A percentile compares a stretch with the other conserved stretches of the same genome.
Evolutionary conservation across 1,140 invertebrate genomes (phyloP).

Genomic region (Temnothorax curvispinosus): DNA sequence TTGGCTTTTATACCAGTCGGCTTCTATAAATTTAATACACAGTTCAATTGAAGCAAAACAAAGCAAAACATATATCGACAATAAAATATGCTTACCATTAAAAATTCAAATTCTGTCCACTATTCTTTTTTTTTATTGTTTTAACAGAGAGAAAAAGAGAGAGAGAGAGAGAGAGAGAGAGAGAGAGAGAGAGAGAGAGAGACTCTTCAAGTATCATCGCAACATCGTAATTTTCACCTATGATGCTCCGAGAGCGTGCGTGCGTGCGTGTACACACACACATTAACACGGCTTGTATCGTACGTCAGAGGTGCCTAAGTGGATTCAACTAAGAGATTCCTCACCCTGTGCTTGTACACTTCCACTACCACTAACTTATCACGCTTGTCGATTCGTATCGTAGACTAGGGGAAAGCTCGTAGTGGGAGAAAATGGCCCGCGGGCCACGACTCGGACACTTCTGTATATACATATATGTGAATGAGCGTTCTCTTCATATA

Average conservation of each 20-base stretch:
- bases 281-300: not conserved
- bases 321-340: constrained; percentile 35
- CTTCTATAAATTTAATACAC: not conserved
- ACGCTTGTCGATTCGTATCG: constrained; percentile 59
- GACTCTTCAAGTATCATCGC: not conserved
- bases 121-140: not conserved
- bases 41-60: not conserved
- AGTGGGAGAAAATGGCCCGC: constrained; percentile 50
- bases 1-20: not conserved
- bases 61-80: not conserved
- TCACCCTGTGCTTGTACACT: constrained; percentile 17
- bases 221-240: not conserved
- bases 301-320: constrained; percentile 40
- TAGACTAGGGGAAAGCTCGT: not conserved
- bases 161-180: not conserved
- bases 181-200: not conserved
- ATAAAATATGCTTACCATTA: not conserved
- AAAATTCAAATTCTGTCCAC: not conserved
- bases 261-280: not conserved
- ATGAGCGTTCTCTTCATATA: constrained; percentile 6
- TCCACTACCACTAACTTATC: constrained; percentile 45
- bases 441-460: constrained; percentile 48
- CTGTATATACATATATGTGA: constrained; percentile 29
- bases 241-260: constrained; percentile 1
- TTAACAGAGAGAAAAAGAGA: not conserved